A percentile compares a stretch with the other conserved stretches of the same genome.
phyloP scores from a whole-genome alignment of 1,140 invertebrate species.

The Sycophaga agraensis region DNA sequence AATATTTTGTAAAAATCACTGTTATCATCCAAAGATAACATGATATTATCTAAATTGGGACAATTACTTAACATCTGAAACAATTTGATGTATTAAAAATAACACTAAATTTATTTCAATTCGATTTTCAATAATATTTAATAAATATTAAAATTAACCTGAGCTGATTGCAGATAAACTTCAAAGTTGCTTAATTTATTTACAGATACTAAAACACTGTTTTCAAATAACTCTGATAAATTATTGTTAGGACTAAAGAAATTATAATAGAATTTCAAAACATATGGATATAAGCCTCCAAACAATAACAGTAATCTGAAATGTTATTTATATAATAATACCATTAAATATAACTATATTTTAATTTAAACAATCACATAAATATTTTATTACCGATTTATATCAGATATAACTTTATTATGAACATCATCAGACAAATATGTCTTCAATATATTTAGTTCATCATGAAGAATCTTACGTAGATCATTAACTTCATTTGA shows the following conservation, averaged over 20 bases:
- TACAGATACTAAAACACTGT: not conserved
- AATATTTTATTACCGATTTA: constrained; percentile 9
- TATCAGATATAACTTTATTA: constrained; percentile 5
- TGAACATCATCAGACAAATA: constrained; percentile 20
- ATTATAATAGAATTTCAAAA: constrained; percentile 18
- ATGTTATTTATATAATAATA: not conserved
- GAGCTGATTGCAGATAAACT: constrained; percentile 15
- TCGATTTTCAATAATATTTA: not conserved
- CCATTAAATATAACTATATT: not conserved
- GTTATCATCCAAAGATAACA: constrained; percentile 1
- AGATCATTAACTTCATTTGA: constrained; percentile 34
- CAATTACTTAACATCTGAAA: constrained; percentile 15
- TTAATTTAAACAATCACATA: too few relatives aligned
- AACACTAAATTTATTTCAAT: not conserved
- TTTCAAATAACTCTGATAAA: constrained; percentile 1
- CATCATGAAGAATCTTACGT: constrained; percentile 25
- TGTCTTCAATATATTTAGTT: constrained; percentile 21
- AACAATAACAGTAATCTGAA: constrained; percentile 13
- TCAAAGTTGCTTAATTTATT: constrained; percentile 1
- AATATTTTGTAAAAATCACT: constrained; percentile 19
- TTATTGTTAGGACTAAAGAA: not conserved
- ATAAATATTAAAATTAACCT: constrained; percentile 10
- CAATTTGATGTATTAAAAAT: not conserved
- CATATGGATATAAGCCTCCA: constrained; percentile 21
- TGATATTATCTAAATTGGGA: constrained; percentile 1